A percentile compares a stretch with the other conserved stretches of the same genome.
Conservation (phyloP, 2,888 invertebrate species). For the Endotricha flammealis region DNA sequence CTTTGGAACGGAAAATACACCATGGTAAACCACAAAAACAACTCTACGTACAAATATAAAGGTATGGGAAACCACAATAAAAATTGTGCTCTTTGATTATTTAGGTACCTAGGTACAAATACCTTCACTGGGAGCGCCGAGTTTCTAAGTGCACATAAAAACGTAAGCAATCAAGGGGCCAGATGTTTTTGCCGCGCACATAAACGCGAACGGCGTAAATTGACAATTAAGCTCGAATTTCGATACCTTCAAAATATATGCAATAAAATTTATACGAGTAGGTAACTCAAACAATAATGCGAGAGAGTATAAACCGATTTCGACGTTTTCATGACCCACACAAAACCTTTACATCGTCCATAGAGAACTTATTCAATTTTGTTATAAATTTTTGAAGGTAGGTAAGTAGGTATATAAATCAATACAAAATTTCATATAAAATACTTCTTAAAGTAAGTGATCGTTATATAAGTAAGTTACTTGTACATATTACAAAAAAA, state of each 20-base stretch:
- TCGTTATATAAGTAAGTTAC: too few relatives aligned
- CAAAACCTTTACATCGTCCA: conserved; percentile 1
- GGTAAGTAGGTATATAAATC: neutral
- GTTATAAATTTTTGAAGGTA: neutral
- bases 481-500: too few relatives aligned
- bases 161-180: conserved; percentile 67
- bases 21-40: too few relatives aligned
- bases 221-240: conserved; percentile 66
- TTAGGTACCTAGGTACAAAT: conserved; percentile 44
- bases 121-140: conserved; percentile 30
- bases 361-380: neutral
- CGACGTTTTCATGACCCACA: conserved; percentile 16
- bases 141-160: conserved; percentile 70
- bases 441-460: too few relatives aligned
- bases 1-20: too few relatives aligned
- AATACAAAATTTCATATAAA: neutral
- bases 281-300: conserved; percentile 36
- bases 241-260: conserved; percentile 64
- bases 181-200: conserved; percentile 66
- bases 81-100: conserved; percentile 49
- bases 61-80: conserved; percentile 43
- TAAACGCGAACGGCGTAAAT: conserved; percentile 66
- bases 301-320: conserved; percentile 25
- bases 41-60: too few relatives aligned
- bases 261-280: conserved; percentile 50